Percentiles rank a stretch among this genome's conserved stretches.
phyloP scores from a whole-genome alignment of 2,888 invertebrate species.

The Agapostemon virescens region DNA sequence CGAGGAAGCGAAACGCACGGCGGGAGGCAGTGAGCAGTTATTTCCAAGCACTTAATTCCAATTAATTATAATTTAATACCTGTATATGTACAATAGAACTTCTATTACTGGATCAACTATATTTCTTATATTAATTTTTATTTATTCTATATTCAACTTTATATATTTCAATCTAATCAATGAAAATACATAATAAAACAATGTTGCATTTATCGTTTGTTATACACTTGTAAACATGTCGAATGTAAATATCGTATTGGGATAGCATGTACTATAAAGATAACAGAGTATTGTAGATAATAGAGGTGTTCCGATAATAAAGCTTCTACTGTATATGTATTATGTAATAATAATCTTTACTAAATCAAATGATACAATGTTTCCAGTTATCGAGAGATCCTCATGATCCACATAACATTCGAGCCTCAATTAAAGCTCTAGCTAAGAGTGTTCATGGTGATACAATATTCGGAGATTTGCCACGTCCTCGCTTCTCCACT shows the following conservation, averaged over 20 bases:
- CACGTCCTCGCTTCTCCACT: slow-evolving; percentile 91
- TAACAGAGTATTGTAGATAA: background rate
- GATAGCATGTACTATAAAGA: background rate
- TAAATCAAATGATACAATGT: slow-evolving; percentile 45
- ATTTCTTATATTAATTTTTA: background rate
- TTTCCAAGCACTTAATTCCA: too few species aligned
- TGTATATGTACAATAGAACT: background rate
- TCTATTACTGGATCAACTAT: background rate
- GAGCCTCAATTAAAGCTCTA: slow-evolving; percentile 95
- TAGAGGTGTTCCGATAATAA: background rate
- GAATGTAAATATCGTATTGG: background rate
- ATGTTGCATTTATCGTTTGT: background rate
- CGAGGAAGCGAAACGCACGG: too few species aligned
- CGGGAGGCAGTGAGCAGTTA: too few species aligned
- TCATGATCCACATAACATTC: slow-evolving; percentile 87
- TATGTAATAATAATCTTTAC: background rate
- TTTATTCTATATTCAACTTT: background rate
- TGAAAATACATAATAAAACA: background rate
- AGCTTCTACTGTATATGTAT: background rate
- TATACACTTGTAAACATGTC: background rate
- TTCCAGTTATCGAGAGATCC: slow-evolving; percentile 73
- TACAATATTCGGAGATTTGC: slow-evolving; percentile 92
- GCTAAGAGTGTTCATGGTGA: slow-evolving; percentile 95
- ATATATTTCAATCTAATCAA: background rate
- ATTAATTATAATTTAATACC: background rate